Percentiles rank a stretch among this genome's conserved stretches.
Evolutionary conservation across 2,797 vertebrate genomes (phyloP).

Genomic region (Schizopygopsis malacanthus): DNA sequence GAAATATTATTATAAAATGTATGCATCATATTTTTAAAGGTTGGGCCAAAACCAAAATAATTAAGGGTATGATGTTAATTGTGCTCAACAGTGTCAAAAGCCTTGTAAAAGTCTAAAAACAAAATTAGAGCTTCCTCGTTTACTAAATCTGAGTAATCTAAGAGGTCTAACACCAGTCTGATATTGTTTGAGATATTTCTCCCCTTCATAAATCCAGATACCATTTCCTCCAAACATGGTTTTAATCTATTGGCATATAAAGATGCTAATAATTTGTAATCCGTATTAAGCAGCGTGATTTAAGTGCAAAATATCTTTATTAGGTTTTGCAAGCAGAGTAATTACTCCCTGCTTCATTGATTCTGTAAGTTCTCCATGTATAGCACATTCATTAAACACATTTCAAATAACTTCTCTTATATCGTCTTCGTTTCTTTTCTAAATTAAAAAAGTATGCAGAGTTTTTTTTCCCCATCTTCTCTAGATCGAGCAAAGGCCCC

Average conservation of each 20-base stretch:
- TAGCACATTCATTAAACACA: not conserved
- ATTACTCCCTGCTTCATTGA: no score
- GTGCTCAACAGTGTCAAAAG: not conserved
- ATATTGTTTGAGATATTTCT: not conserved
- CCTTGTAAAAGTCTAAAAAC: not conserved
- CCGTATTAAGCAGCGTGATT: not conserved
- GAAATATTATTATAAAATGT: not conserved
- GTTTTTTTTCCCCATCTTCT: no score
- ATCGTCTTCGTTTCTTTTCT: not conserved
- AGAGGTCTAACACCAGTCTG: not conserved
- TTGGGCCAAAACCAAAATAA: no score
- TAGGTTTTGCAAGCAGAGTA: not conserved
- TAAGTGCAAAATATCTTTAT: not conserved
- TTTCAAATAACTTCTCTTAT: not conserved
- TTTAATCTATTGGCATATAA: not conserved
- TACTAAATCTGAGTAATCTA: not conserved
- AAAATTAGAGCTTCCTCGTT: not conserved
- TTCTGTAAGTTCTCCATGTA: not conserved
- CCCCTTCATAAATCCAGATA: not conserved
- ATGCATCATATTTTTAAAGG: no score
- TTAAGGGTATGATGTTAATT: no score
- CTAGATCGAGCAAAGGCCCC: no score
- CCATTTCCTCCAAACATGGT: not conserved
- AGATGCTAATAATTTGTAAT: not conserved
- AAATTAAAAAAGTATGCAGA: no score